phyloP scores from a whole-genome alignment of 2,113 vertebrate genomes.

The Natator depressus region DNA sequence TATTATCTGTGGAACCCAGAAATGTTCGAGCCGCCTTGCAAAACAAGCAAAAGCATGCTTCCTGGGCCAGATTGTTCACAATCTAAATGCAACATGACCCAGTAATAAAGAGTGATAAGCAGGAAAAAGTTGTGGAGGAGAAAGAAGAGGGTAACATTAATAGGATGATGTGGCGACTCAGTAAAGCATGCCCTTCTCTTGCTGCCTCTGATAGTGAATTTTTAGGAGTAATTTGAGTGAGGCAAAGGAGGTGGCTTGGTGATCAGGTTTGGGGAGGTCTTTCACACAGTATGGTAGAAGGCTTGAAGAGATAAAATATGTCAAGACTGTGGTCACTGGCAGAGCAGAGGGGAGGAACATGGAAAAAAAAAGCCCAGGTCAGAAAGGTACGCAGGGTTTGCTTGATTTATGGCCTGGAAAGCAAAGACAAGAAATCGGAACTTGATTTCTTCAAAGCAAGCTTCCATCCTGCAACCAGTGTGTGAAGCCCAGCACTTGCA shows the following conservation, averaged over 20 bases:
- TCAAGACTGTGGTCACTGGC: neutral
- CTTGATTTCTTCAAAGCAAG: constrained; percentile 23
- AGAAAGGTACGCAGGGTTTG: neutral
- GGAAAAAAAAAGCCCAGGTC: neutral
- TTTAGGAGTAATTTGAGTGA: neutral
- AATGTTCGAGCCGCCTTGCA: neutral
- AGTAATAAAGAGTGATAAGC: neutral
- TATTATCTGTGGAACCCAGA: neutral
- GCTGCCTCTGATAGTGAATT: neutral
- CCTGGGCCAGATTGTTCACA: neutral
- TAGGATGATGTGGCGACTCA: neutral
- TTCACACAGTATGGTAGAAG: neutral
- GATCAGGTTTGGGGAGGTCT: neutral
- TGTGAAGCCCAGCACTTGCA: neutral
- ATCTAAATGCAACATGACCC: neutral
- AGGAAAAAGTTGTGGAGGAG: neutral
- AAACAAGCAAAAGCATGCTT: neutral
- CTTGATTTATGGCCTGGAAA: neutral
- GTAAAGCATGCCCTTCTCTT: neutral
- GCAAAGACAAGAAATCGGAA: neutral
- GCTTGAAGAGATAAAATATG: neutral
- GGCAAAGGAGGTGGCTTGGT: neutral
- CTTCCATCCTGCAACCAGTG: neutral
- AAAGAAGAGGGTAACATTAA: neutral
- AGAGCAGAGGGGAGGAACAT: neutral